These are phyloP conservation scores for Mixornis gularis DNA, from an alignment of 2,113 vertebrate genomes.

Conservation along the genomic window DNA sequence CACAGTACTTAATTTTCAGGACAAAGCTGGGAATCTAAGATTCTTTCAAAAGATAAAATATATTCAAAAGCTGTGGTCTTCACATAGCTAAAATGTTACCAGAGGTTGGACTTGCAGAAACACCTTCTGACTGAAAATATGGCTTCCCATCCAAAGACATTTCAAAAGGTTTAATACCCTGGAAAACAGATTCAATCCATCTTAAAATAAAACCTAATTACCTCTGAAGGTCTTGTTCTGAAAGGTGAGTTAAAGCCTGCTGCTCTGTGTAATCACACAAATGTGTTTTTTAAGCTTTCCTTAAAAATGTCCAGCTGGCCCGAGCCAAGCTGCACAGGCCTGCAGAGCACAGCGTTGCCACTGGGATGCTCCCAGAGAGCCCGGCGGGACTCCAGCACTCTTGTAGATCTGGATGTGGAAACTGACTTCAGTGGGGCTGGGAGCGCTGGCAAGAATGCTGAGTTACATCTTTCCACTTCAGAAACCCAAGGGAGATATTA, in stretches of 20 bases:
- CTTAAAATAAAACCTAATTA: neutral
- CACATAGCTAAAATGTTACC: neutral
- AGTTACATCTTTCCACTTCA: neutral
- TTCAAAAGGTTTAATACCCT: neutral
- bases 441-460: neutral
- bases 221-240: neutral
- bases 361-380: neutral
- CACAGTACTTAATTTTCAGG: neutral
- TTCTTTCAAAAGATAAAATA: neutral
- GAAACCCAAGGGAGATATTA: neutral
- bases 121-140: neutral
- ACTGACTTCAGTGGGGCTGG: neutral
- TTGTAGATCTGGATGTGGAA: neutral
- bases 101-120: neutral
- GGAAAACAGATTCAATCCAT: neutral
- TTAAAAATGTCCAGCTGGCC: neutral
- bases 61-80: neutral
- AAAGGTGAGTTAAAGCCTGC: neutral
- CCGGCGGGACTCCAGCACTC: rapidly evolving
- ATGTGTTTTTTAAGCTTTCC: neutral
- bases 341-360: rapidly evolving
- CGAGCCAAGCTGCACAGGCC: neutral
- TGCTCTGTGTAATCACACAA: neutral
- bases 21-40: neutral
- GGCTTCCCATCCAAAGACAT: neutral